Conservation (phyloP, 2,113 vertebrate species). For the Astur gentilis region DNA sequence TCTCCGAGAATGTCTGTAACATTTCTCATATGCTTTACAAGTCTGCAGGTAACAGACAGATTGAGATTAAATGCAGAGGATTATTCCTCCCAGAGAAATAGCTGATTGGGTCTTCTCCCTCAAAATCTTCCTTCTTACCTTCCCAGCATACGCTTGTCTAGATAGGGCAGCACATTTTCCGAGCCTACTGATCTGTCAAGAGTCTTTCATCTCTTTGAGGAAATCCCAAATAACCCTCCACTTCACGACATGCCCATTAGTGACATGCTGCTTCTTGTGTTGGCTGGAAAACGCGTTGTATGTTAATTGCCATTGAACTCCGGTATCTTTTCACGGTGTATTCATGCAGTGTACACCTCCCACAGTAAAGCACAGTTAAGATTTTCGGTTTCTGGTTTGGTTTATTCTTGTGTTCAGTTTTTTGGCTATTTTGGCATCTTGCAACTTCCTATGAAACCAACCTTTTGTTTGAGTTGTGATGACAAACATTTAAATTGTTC, state of each 20-base stretch:
- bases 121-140: background rate
- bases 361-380: background rate
- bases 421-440: background rate
- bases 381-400: background rate
- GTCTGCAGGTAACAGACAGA: background rate
- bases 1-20: background rate
- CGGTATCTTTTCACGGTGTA: accelerated
- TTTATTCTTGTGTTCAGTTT: background rate
- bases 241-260: accelerated
- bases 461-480: background rate
- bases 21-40: background rate
- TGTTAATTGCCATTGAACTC: background rate
- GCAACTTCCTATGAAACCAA: background rate
- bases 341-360: background rate
- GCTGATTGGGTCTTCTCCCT: background rate
- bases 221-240: background rate
- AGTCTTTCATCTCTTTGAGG: background rate
- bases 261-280: background rate
- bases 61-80: background rate
- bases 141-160: no score
- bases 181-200: background rate
- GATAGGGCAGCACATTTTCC: background rate
- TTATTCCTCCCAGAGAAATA: background rate
- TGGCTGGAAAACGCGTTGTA: background rate
- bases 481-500: background rate